Conservation (phyloP, 2,888 invertebrate species). For the Scrobipalpa atriplicella region DNA sequence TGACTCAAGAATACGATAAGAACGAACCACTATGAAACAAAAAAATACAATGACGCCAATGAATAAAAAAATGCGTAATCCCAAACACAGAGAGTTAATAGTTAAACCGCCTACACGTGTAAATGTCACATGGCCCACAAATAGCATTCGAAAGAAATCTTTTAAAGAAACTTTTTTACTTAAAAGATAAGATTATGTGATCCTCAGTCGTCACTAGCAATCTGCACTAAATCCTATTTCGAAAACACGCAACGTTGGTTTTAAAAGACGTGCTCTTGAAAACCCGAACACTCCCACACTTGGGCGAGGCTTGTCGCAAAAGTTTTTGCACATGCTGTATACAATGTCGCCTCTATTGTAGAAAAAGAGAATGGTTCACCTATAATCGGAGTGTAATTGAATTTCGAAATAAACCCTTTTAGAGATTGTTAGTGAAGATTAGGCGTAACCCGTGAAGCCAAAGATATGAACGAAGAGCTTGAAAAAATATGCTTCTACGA, state of each 20-base stretch:
- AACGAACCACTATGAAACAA: background rate
- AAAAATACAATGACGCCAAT: slow-evolving; percentile 1
- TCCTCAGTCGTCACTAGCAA: slow-evolving; percentile 57
- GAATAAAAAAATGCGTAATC: slow-evolving; percentile 13
- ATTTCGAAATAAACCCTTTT: slow-evolving; percentile 48
- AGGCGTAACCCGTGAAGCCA: slow-evolving; percentile 2
- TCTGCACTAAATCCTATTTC: slow-evolving; percentile 75
- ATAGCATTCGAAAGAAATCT: slow-evolving; percentile 67
- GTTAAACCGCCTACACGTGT: slow-evolving; percentile 29
- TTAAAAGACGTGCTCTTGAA: slow-evolving; percentile 63
- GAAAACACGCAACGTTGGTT: slow-evolving; percentile 77
- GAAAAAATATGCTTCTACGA: background rate
- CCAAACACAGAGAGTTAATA: slow-evolving; percentile 31
- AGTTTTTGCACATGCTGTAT: slow-evolving; percentile 62
- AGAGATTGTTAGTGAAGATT: slow-evolving; percentile 18
- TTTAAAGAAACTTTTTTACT: slow-evolving; percentile 58
- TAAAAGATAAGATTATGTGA: slow-evolving; percentile 70
- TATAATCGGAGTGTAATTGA: slow-evolving; percentile 69
- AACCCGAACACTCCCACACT: slow-evolving; percentile 71
- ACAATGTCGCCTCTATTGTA: slow-evolving; percentile 49
- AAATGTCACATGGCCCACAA: slow-evolving; percentile 57
- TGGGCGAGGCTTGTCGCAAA: slow-evolving; percentile 61
- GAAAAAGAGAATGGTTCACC: slow-evolving; percentile 53
- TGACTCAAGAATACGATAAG: slow-evolving; percentile 3
- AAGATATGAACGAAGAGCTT: background rate